A percentile compares a stretch with the other conserved stretches of the same genome.
phyloP scores from a whole-genome alignment of 2,888 invertebrate genomes.

The Melikaiella ostensackeni region DNA sequence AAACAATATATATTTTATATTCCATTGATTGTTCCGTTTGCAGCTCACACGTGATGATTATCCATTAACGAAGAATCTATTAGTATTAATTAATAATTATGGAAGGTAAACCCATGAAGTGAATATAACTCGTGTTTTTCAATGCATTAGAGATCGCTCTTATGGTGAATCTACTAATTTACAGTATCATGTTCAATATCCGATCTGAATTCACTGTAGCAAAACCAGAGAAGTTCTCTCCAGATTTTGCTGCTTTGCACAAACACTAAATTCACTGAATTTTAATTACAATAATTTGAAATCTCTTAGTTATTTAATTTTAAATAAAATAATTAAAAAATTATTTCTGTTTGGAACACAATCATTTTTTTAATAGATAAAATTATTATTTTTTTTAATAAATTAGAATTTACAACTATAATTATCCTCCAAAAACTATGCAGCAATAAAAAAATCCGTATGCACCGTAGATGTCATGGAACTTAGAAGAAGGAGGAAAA shows the following conservation, averaged over 20 bases:
- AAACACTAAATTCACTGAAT: background rate
- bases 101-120: background rate
- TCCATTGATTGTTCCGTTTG: background rate
- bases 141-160: conserved; percentile 2
- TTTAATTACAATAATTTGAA: background rate
- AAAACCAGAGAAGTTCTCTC: background rate
- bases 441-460: too few species aligned
- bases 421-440: too few species aligned
- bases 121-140: conserved; percentile 14
- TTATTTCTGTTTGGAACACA: too few species aligned
- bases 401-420: too few species aligned
- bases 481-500: too few species aligned
- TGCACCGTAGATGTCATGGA: too few species aligned
- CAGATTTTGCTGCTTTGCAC: conserved; percentile 3
- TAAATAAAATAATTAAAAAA: too few species aligned
- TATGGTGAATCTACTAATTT: conserved; percentile 3
- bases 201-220: conserved; percentile 16
- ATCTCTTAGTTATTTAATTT: background rate
- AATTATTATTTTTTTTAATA: too few species aligned
- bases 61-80: background rate
- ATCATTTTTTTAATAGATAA: too few species aligned
- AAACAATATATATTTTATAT: background rate
- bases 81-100: background rate
- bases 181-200: conserved; percentile 12
- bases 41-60: background rate